A percentile compares a stretch with the other conserved stretches of the same genome.
Conservation (phyloP, 1,140 invertebrate genomes). For the Hypothenemus hampei region DNA sequence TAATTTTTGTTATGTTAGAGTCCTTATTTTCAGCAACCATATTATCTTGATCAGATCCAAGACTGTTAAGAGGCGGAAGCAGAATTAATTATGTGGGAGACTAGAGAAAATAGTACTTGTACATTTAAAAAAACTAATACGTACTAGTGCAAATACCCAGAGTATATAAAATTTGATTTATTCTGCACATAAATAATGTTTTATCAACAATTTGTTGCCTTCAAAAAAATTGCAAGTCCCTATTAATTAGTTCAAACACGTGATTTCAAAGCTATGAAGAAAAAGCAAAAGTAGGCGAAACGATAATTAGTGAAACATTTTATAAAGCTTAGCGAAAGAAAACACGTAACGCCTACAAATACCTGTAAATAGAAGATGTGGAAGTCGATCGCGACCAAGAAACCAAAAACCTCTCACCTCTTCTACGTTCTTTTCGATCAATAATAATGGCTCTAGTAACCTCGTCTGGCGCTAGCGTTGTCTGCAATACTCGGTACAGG, state of each 20-base stretch:
- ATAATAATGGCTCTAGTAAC: slow-evolving; percentile 51
- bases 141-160: too few relatives aligned
- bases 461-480: slow-evolving; percentile 51
- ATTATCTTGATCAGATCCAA: too few relatives aligned
- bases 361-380: slow-evolving; percentile 61
- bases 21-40: too few relatives aligned
- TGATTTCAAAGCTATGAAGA: background rate
- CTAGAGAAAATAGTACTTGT: too few relatives aligned
- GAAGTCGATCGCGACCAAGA: slow-evolving; percentile 62
- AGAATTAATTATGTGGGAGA: too few relatives aligned
- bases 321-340: background rate
- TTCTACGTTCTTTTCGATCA: slow-evolving; percentile 46
- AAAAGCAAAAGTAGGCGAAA: slow-evolving; percentile 7
- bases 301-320: background rate
- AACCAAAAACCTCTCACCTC: slow-evolving; percentile 59
- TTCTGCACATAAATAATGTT: too few relatives aligned
- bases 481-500: slow-evolving; percentile 38
- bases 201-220: background rate
- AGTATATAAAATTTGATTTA: too few relatives aligned
- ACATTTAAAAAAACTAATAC: too few relatives aligned
- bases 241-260: background rate
- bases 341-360: slow-evolving; percentile 32
- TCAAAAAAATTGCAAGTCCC: background rate
- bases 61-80: too few relatives aligned
- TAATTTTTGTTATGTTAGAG: too few relatives aligned